A percentile compares a stretch with the other conserved stretches of the same genome.
Evolutionary conservation across 2,888 invertebrate species (phyloP).

Genomic region (Vanessa cardui): DNA sequence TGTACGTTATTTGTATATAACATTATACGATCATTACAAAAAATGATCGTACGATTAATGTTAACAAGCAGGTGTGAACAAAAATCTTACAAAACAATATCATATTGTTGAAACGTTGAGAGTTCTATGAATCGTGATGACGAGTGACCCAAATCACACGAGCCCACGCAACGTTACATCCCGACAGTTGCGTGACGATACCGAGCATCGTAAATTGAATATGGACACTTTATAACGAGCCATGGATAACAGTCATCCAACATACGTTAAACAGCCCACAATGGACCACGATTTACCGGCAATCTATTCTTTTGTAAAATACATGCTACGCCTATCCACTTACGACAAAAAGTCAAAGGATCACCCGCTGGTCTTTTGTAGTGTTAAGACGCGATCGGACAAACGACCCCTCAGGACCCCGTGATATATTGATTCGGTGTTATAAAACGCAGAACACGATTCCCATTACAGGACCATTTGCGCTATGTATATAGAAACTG

Average conservation of each 20-base stretch:
- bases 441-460: slow-evolving; percentile 68
- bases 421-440: slow-evolving; percentile 74
- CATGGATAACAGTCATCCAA: slow-evolving; percentile 64
- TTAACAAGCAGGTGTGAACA: slow-evolving; percentile 41
- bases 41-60: slow-evolving; percentile 11
- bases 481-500: slow-evolving; percentile 70
- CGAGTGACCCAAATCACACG: slow-evolving; percentile 69
- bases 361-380: slow-evolving; percentile 79
- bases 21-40: not conserved
- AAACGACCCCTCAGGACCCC: slow-evolving; percentile 74
- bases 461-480: slow-evolving; percentile 77
- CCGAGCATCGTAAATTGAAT: slow-evolving; percentile 73
- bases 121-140: slow-evolving; percentile 60
- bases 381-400: slow-evolving; percentile 72
- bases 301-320: slow-evolving; percentile 78
- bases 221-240: slow-evolving; percentile 63
- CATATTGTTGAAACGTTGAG: slow-evolving; percentile 42
- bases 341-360: slow-evolving; percentile 78
- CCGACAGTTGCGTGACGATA: slow-evolving; percentile 73
- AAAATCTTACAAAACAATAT: slow-evolving; percentile 52
- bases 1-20: not conserved
- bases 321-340: slow-evolving; percentile 78
- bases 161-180: slow-evolving; percentile 64
- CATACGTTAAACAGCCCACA: slow-evolving; percentile 76
- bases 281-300: slow-evolving; percentile 79